Base-by-base conservation (phyloP, 1,140 invertebrate species). In the Anastatus disparis region DNA sequence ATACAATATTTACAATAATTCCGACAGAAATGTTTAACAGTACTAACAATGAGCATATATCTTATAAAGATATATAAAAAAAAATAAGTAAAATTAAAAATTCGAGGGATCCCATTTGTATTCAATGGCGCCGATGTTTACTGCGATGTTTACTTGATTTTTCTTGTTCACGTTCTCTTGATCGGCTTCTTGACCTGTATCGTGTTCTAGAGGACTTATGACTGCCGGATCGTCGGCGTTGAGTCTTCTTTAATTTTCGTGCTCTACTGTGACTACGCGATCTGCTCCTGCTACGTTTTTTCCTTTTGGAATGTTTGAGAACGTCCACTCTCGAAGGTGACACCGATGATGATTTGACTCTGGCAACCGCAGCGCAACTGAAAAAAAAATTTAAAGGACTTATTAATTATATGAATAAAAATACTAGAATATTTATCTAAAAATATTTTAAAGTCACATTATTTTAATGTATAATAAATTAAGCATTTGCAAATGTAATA, bases 171-270 rank as follows among this genome's bases (percentile, higher is more conserved):
- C 83, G 81, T 27, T 88, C 87, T 31, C 87, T 85, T 15, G 86
- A 86, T 75, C 87, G 82, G 76, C 87, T 88, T 55, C 87, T 82
- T 2, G 87, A 88, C 73, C 87, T 83, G 29, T 88, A 88, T 64
- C 87, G 85, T 69, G 82, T 87, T 24, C 81, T 77, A 22, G 87
- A 87, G 31, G 84, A 81, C 76, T 89, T 89, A 63, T 88, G 87
- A 65, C 83, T 85, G 40, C 87, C 84, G 27, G 80, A 87, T 77
- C 80, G 75, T 59, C 76, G 78, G 52, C 81, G 85, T 69, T 77
- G 84, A n/a, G 75, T 83, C 65, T 82, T 86, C 68, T 86, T 86
- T 6, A 79, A 62, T 72, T 87, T 88, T 6, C 86, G 78, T 10
- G 87, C 86, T 58, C 87, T 77, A 64, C 84, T 82, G 59, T 86